Conservation (phyloP, 2,888 invertebrate genomes). For the Ptychoptera albimana region DNA sequence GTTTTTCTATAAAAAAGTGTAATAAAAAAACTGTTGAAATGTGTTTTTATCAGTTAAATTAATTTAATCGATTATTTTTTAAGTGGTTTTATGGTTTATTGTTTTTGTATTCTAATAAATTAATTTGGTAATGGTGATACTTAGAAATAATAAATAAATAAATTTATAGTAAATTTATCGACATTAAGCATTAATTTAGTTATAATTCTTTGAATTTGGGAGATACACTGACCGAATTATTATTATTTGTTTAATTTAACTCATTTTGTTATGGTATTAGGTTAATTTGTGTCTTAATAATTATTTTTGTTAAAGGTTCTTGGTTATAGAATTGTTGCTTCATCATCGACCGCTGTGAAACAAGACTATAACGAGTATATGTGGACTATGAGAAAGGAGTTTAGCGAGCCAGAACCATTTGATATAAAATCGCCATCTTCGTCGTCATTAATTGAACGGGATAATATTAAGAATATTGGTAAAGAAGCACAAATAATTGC, state of each 20-base stretch:
- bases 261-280: not conserved
- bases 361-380: constrained; percentile 82
- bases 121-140: too few species aligned
- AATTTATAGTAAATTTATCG: too few species aligned
- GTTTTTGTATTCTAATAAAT: too few species aligned
- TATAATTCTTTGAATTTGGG: too few species aligned
- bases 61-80: too few species aligned
- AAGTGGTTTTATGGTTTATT: too few species aligned
- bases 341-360: constrained; percentile 70
- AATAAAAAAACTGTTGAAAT: too few species aligned
- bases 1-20: too few species aligned
- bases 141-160: too few species aligned
- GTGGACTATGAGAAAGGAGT: constrained; percentile 88
- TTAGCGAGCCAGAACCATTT: constrained; percentile 69
- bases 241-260: not conserved
- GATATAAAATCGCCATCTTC: constrained; percentile 19
- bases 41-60: too few species aligned
- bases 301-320: constrained; percentile 40
- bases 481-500: constrained; percentile 31
- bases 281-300: not conserved
- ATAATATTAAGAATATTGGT: constrained; percentile 43
- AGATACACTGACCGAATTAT: too few species aligned
- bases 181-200: too few species aligned
- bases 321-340: constrained; percentile 77
- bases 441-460: constrained; percentile 38